Conservation (phyloP, 1,140 invertebrate genomes). For the Sesamia nonagrioides region DNA sequence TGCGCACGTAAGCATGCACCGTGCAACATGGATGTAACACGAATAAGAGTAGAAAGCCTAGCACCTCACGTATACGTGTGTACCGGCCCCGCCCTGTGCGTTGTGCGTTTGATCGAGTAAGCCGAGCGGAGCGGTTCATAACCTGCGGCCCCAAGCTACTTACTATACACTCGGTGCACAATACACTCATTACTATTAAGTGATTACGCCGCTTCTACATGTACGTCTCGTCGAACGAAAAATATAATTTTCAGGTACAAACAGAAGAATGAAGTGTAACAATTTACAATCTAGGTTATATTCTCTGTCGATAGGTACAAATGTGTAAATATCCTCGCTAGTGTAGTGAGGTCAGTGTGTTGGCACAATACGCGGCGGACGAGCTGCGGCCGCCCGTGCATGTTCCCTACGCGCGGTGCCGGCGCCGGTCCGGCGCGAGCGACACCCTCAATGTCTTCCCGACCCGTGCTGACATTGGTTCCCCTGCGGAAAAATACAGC, state of each 20-base stretch:
- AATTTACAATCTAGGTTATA: conserved; percentile 48
- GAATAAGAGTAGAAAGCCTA: conserved; percentile 62
- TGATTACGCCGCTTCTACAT: conserved; percentile 58
- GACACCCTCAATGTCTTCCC: conserved; percentile 74
- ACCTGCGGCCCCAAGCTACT: conserved; percentile 17
- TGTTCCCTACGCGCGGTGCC: conserved; percentile 52
- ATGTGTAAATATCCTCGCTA: conserved; percentile 50
- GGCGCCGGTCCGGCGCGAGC: conserved; percentile 45
- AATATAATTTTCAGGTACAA: conserved; percentile 62
- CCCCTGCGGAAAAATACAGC: conserved; percentile 66
- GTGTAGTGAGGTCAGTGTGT: conserved; percentile 53
- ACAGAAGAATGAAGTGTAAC: conserved; percentile 49
- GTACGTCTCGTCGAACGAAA: conserved; percentile 38
- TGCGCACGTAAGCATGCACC: conserved; percentile 68
- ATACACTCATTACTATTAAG: conserved; percentile 50
- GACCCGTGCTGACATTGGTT: conserved; percentile 81
- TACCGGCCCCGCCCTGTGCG: conserved; percentile 47
- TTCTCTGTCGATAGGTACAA: conserved; percentile 49
- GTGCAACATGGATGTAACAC: conserved; percentile 61
- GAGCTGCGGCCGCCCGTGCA: conserved; percentile 44
- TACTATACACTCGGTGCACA: conserved; percentile 35
- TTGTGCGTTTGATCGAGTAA: conserved; percentile 33
- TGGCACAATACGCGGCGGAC: conserved; percentile 52
- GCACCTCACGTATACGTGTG: conserved; percentile 61
- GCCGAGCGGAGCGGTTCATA: conserved; percentile 33